Conservation (phyloP, 2,113 vertebrate species). For the Seriola aureovittata region DNA sequence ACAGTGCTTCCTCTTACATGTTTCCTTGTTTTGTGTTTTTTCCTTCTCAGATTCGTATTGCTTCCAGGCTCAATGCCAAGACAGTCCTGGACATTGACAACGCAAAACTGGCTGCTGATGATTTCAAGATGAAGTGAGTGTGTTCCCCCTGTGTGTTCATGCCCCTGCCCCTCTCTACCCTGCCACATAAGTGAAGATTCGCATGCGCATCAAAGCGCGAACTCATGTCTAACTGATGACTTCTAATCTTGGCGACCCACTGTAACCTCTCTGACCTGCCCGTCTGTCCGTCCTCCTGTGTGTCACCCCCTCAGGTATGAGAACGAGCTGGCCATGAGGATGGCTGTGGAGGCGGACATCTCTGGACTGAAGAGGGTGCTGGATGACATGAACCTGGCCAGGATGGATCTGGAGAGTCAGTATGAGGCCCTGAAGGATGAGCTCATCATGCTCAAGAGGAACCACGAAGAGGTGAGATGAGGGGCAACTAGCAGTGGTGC, state of each 20-base stretch:
- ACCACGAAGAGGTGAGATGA: constrained; percentile 81
- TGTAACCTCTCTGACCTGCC: constrained; percentile 27
- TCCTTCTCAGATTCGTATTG: constrained; percentile 75
- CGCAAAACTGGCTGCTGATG: constrained; percentile 89
- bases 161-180: background rate
- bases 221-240: constrained; percentile 1
- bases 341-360: constrained; percentile 76
- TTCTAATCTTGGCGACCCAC: background rate
- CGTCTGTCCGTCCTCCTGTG: background rate
- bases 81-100: constrained; percentile 88
- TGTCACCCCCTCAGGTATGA: constrained; percentile 70
- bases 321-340: constrained; percentile 74
- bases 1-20: background rate
- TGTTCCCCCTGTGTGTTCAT: background rate
- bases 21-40: background rate
- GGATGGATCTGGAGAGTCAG: constrained; percentile 78
- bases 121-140: constrained; percentile 92
- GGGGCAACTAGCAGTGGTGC: fast-evolving
- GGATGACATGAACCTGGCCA: constrained; percentile 77
- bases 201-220: background rate
- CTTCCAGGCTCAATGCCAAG: constrained; percentile 81
- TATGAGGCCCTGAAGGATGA: constrained; percentile 80
- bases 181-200: constrained; percentile 28
- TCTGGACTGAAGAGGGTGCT: constrained; percentile 63
- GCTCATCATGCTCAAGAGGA: constrained; percentile 76